Conservation (phyloP, 2,888 invertebrate genomes). For the Entomobrya multifasciata region DNA sequence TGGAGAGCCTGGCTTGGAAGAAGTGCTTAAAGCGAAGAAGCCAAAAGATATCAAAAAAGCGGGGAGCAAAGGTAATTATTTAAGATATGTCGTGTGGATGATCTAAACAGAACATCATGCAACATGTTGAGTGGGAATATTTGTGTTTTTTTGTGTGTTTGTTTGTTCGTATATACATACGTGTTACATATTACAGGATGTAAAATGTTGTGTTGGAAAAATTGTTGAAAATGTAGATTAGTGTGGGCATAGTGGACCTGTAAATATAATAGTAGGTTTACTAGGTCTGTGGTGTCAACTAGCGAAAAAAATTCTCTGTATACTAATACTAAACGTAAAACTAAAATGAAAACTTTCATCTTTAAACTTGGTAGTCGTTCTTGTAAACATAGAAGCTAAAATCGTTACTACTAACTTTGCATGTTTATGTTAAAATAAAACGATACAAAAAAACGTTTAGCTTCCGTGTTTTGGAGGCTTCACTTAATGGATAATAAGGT, state of each 20-base stretch:
- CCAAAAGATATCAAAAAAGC: constrained; percentile 83
- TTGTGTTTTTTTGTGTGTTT: too few relatives aligned
- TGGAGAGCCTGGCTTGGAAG: constrained; percentile 85
- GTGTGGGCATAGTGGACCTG: background rate
- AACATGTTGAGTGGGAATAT: background rate
- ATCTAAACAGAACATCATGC: too few relatives aligned
- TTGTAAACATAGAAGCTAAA: constrained; percentile 38
- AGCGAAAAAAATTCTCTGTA: background rate
- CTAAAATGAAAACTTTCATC: constrained; percentile 45
- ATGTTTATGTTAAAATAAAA: constrained; percentile 1
- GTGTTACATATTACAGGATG: too few relatives aligned
- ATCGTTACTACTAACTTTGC: constrained; percentile 45
- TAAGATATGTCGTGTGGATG: constrained; percentile 25
- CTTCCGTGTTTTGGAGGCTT: background rate
- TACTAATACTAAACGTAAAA: constrained; percentile 33
- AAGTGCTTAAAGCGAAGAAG: constrained; percentile 85
- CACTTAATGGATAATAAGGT: background rate
- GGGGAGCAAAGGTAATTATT: constrained; percentile 84
- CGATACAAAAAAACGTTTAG: background rate
- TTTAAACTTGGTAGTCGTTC: constrained; percentile 30
- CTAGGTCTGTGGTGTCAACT: constrained; percentile 23
- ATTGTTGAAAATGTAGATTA: too few relatives aligned
- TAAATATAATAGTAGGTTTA: constrained; percentile 14
- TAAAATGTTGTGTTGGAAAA: too few relatives aligned
- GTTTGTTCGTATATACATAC: too few relatives aligned